phyloP scores from a whole-genome alignment of 2,888 invertebrate genomes.

The Pyrocoelia pectoralis region DNA sequence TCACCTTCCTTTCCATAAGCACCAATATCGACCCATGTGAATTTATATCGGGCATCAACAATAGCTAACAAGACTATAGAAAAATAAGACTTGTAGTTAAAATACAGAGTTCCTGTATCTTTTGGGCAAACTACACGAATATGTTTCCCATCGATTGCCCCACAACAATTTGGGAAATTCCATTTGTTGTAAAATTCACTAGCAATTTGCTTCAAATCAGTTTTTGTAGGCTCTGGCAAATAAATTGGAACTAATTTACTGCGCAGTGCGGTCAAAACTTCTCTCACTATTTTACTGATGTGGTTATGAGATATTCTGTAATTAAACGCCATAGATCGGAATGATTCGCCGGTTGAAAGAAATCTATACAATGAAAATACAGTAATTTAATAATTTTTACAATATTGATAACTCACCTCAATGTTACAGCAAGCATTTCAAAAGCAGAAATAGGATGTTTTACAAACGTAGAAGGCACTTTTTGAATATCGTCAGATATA shows the following conservation, averaged over 20 bases:
- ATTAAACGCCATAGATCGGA: neutral
- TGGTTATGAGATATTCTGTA: slow-evolving; percentile 5
- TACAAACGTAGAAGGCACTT: no score
- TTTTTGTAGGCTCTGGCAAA: neutral
- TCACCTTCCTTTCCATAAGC: slow-evolving; percentile 35
- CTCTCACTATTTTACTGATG: neutral
- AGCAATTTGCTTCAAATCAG: neutral
- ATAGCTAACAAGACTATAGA: neutral
- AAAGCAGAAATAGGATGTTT: neutral
- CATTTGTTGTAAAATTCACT: neutral
- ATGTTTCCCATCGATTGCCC: slow-evolving; percentile 8
- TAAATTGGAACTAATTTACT: neutral
- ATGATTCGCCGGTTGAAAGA: neutral
- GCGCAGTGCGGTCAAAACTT: neutral
- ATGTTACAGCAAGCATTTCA: no score
- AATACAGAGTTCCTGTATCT: slow-evolving; percentile 8
- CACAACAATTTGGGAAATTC: slow-evolving; percentile 4
- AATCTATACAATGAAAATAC: neutral
- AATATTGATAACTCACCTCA: no score
- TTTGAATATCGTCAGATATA: neutral
- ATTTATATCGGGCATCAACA: slow-evolving; percentile 28
- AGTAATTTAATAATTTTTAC: no score
- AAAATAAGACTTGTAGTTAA: slow-evolving; percentile 3
- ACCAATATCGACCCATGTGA: slow-evolving; percentile 40
- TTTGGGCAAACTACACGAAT: slow-evolving; percentile 3